These are phyloP conservation scores for Erethizon dorsatum DNA, from an alignment of 2,797 vertebrate genomes.

Conservation along the genomic window DNA sequence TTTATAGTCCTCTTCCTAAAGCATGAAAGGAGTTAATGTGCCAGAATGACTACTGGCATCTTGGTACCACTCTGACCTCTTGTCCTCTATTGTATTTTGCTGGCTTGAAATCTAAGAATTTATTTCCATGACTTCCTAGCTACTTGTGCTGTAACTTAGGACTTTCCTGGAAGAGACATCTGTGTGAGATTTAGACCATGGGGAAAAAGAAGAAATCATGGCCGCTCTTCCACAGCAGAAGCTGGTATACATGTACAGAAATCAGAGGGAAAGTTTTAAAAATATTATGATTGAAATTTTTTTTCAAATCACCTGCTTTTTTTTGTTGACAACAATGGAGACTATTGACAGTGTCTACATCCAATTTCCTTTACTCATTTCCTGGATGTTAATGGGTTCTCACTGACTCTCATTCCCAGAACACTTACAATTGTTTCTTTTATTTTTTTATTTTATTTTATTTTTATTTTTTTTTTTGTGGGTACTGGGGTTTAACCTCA, in stretches of 20 bases:
- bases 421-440: not conserved
- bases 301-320: not conserved
- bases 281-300: slow-evolving; percentile 20
- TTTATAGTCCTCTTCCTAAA: slow-evolving; percentile 8
- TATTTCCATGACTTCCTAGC: not conserved
- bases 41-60: not conserved
- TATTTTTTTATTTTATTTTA: no score
- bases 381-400: slow-evolving; percentile 21
- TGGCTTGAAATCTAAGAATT: not conserved
- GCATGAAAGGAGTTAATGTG: not conserved
- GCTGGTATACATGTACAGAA: not conserved
- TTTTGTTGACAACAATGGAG: not conserved
- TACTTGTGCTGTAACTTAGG: not conserved
- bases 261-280: not conserved
- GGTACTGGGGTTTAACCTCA: no score
- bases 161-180: not conserved
- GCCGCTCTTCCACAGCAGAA: not conserved
- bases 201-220: not conserved
- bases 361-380: slow-evolving; percentile 43
- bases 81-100: not conserved
- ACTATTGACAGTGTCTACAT: not conserved
- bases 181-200: not conserved
- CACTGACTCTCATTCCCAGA: not conserved
- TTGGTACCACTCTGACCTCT: not conserved
- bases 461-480: no score